Conservation (phyloP, 2,888 invertebrate genomes). For the Germaria angustata region DNA sequence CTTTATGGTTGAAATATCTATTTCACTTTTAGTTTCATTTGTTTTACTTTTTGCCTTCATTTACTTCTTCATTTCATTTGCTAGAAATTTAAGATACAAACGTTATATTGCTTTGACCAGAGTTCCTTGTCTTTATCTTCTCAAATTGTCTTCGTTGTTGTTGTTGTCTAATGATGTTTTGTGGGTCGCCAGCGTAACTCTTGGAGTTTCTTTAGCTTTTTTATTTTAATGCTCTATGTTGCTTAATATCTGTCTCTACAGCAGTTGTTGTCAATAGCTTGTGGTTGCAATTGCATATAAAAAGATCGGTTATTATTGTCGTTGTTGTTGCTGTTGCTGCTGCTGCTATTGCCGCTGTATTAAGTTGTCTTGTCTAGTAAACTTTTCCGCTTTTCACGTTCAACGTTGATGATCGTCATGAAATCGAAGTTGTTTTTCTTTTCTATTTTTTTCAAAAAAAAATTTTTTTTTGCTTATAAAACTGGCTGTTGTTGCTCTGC, state of each 20-base stretch:
- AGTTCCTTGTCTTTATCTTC: constrained; percentile 14
- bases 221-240: neutral
- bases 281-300: constrained; percentile 34
- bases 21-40: constrained; percentile 57
- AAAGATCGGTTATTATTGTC: neutral
- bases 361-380: constrained; percentile 69
- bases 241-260: constrained; percentile 16
- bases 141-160: constrained; percentile 17
- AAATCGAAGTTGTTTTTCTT: constrained; percentile 72
- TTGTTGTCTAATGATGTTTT: constrained; percentile 37
- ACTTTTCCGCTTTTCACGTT: constrained; percentile 80
- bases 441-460: constrained; percentile 46
- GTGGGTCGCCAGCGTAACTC: constrained; percentile 60
- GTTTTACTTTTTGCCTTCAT: neutral
- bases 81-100: neutral
- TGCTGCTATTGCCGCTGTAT: constrained; percentile 49
- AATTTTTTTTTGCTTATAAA: constrained; percentile 12
- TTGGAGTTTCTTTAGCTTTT: constrained; percentile 1
- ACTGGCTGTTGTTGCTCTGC: constrained; percentile 44
- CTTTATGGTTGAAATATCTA: constrained; percentile 40
- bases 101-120: neutral
- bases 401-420: constrained; percentile 79
- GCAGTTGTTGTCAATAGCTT: constrained; percentile 41
- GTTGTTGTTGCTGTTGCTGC: constrained; percentile 20
- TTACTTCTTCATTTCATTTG: constrained; percentile 7